Base-by-base conservation (phyloP, 2,888 invertebrate genomes). In the Atrina japonica region DNA sequence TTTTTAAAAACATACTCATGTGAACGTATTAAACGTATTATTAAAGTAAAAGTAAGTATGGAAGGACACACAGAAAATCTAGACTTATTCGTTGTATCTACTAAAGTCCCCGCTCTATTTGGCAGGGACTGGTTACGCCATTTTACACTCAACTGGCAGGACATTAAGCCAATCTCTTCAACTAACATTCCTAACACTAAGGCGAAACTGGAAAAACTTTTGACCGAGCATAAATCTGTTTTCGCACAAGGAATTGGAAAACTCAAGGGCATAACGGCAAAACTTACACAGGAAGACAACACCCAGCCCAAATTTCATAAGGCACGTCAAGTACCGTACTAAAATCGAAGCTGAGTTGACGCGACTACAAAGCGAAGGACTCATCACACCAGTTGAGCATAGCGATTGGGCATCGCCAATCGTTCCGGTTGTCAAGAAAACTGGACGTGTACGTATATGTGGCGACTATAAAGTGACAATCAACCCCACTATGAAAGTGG, bases 381-480 rank as follows among this genome's bases (percentile, higher is more conserved):
- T 35, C 35, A 35, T 35, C 5, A 11, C 5, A 35, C 35, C 35
- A 11, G 35, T 35, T 5, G 6, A 35, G 11, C 35, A 35, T 11
- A 35, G 35, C 11, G 35, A 35, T 7, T 35, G 35, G 35, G 35
- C 35, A 5, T 35, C 35, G 35, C 35, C 35, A 7, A 35, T 35
- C 11, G 35, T 35, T 35, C 35, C 35, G 35, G 35, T 35, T 35
- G 35, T 35, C 6, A 35, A 35, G 35, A 35, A 35, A 35, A 35
- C 35, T 7, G 35, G 35, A 5, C 5, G 11, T 9, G 52, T 52
- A 1, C 21, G 83, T 41, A 71, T 79, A 23, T 82, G 75, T 58
- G 75, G 80, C 3, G 80, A 86, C 61, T 81, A 73, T 29, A 78
- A 78, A 25, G 76, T 78, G 1, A 81, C 80, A 0, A 58, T 80